Base-by-base conservation (phyloP, 92 coral and sea anemone species). In the Desmophyllum pertusum region DNA sequence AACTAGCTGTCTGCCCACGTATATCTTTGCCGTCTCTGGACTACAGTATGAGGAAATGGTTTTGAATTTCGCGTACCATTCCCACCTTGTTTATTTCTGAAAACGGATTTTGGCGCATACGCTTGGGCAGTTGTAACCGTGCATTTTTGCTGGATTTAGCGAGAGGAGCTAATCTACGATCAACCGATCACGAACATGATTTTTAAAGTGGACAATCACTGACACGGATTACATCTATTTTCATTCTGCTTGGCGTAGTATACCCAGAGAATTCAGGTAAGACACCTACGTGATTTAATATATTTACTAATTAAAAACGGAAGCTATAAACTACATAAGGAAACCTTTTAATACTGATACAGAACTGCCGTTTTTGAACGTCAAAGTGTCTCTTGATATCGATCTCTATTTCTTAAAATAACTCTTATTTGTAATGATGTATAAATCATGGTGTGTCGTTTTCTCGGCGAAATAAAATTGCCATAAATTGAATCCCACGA, bases 391-490 rank as follows among this genome's bases (percentile, higher is more conserved):
- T 48, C 21, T 48, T 1, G 53, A 48, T 21, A 48, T 14, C 17
- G 0, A 1, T 11, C n/a, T n/a, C n/a, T n/a, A n/a, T n/a, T n/a
- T n/a, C n/a, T n/a, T n/a, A n/a, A n/a, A n/a, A n/a, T n/a, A n/a
- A n/a, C n/a, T n/a, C n/a, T n/a, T n/a, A n/a, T n/a, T n/a, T n/a
- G n/a, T n/a, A n/a, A 10, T 9, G 11, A 27, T 59, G 0, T 59
- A 9, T n/a, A 59, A 59, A 59, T 25, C 15, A 59, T 2, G 31
- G 25, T 27, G 33, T 23, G n/a, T n/a, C n/a, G n/a, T n/a, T n/a
- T n/a, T n/a, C 65, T 59, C 65, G 30, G 65, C 15, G 65, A 59
- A 23, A n/a, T n/a, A n/a, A n/a, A n/a, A 57, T 57, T 57, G 63
- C 13, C 1, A n/a, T 57, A 5, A 57, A 48, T 21, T 14, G 10